Evolutionary conservation across 2,113 vertebrate species (phyloP), one percentile per base, ranked within the genome.

Genomic region (Noturus placidus): DNA sequence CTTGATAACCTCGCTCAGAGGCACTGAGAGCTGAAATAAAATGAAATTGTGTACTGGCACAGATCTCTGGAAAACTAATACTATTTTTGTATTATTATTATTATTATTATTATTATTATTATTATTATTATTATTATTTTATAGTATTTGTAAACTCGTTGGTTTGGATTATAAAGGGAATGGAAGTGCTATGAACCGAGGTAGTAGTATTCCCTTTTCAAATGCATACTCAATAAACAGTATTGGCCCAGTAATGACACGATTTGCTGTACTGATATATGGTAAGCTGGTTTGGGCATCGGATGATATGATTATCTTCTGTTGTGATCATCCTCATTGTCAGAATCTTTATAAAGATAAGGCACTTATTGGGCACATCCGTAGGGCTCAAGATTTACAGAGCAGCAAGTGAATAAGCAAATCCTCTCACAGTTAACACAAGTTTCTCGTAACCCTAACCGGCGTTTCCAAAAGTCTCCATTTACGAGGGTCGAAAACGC

Each of bases 1-100:
- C 7, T 17, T 82, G 22, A 80, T 86, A 81, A 70, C 84, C 11
- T 79, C 57, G 27, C 57, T 86, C 70, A 25, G 57, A 65, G 69
- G 50, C 59, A 52, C 25, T 13, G 54, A 33, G 15, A 74, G 46
- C 85, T 82, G 15, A 70, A 81, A 38, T 59, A 4, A 82, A 82
- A 87, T 52, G n/a, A 79, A 82, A 57, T 13, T 22, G 46, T n/a
- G 63, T 46, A 57, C 63, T 27, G 30, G 65, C 78, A 74, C 52
- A 82, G 9, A 27, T 67, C 61, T 19, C 50, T 10, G 15, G 27
- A 17, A 67, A 15, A 8, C 17, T 67, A 50, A 4, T 30, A 61
- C 52, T 46, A 46, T 46, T 46, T 46, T 46, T 46, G 42, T 46
- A 46, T 46, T 46, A 46, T 46, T 46, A 46, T 46, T 46, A 46